Base-by-base conservation (phyloP, 2,888 invertebrate species). In the Ecliptopera silaceata region DNA sequence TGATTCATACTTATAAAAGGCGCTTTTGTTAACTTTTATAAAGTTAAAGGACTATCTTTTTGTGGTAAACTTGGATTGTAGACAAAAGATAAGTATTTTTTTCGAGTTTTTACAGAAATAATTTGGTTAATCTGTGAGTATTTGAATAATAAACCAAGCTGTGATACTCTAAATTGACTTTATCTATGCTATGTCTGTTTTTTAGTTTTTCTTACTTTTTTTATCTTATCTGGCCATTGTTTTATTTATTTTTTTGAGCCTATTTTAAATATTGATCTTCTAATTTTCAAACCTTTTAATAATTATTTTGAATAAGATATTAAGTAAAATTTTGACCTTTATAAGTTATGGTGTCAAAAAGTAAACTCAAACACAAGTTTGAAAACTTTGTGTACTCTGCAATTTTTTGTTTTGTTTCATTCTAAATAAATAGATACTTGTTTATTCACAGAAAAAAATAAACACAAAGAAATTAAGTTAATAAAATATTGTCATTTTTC, bases 21-120 rank as follows among this genome's bases (percentile, higher is more conserved):
- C 4, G 8, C 20, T 45, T 15, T 18, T 18, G 8, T 34, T 4
- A 22, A 47, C 29, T 47, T 26, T 36, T 36, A 36, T 36, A 4
- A 36, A 36, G 38, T 38, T 26, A 8, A 38, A 47, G 3, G 12
- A 26, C 26, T 38, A 47, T 26, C 47, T 39, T 47, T 38, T 47
- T 47, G 38, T 17, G 20, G 20, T 22, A 34, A 12, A 15, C 36
- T 38, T 22, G 8, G 18, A 4, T 36, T 38, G 39, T 29, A 29
- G 26, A 26, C 17, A 39, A 47, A 39, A 47, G 47, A 47, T 47
- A 47, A 39, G 29, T 29, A 29, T 38, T 38, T 47, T 45, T 46
- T 11, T 13, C 43, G 11, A 29, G 43, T 43, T 20, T 22, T 43
- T 44, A n/a, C 18, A 2, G n/a, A 31, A 5, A 31, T 44, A 11